Base-by-base conservation (phyloP, 1,140 invertebrate genomes). In the Pseudomyrmex cubaensis region DNA sequence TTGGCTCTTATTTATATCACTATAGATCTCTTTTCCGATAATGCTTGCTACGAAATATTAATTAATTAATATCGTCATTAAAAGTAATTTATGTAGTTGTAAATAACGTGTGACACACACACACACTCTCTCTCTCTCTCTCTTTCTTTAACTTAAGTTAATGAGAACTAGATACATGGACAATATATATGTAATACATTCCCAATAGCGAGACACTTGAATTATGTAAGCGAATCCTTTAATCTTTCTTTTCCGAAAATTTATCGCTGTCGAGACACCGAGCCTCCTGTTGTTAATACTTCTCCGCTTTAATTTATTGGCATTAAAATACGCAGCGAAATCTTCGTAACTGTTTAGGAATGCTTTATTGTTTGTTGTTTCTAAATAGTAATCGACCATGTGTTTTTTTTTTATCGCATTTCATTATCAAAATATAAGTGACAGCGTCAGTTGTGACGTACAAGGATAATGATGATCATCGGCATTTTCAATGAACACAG, bases 201-300 rank as follows among this genome's bases (percentile, higher is more conserved):
- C 62, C 62, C 74, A 77, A 77, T 77, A 77, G 74, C 74, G 62
- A 56, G 48, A 67, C 74, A 77, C 62, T 77, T 77, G 44, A 77
- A 67, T 54, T 77, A 77, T 77, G n/a, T 66, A 77, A 77, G 62
- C 48, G 12, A 46, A 57, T 77, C 52, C 57, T 75, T 35, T 62
- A 25, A 20, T 83, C 69, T 20, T 15, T 57, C 15, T 80, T 46
- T 59, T 67, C 61, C 52, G 9, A 74, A 74, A 82, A 74, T 82
- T 69, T 48, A 73, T 66, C 50, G 35, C 52, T 17, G 66, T 35
- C n/a, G 76, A 35, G 35, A 35, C 35, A 78, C 20, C 25, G 57
- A 78, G 44, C 64, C 35, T 78, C 35, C 25, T 25, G 25, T 35
- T 35, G 48, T 80, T 69, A 69, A 69, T 78, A 70, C 10, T 17